Evolutionary conservation across 2,888 invertebrate species (phyloP).

Genomic region (Parascotia fuliginaria): DNA sequence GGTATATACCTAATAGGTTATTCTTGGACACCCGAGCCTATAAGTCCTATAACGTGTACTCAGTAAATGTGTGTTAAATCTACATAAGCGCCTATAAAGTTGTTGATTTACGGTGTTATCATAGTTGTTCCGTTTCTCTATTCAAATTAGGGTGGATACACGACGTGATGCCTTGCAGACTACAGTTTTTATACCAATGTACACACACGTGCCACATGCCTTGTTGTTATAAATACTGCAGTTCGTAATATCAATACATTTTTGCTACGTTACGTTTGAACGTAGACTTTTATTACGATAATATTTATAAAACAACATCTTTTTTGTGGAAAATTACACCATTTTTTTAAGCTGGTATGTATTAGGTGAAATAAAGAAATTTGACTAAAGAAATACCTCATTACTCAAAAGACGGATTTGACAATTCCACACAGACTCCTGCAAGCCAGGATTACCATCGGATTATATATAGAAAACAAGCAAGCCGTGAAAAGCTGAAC

Average conservation of each 20-base stretch:
- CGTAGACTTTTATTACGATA: background rate
- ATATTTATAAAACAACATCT: background rate
- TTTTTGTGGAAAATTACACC: slow-evolving; percentile 10
- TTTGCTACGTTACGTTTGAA: background rate
- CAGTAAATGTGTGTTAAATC: slow-evolving; percentile 40
- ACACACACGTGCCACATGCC: slow-evolving; percentile 15
- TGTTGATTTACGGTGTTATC: slow-evolving; percentile 51
- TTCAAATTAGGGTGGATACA: slow-evolving; percentile 37
- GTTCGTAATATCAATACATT: slow-evolving; percentile 1
- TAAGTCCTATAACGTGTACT: slow-evolving; percentile 17
- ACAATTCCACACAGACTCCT: too few relatives aligned
- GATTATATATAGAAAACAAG: too few relatives aligned
- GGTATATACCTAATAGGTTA: slow-evolving; percentile 8
- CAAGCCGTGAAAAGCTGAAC: too few relatives aligned
- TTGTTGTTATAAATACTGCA: slow-evolving; percentile 15
- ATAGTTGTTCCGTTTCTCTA: slow-evolving; percentile 39
- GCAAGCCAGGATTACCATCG: too few relatives aligned
- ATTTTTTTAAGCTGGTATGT: background rate
- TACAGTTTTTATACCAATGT: slow-evolving; percentile 24
- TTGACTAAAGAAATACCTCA: too few relatives aligned
- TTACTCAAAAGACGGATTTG: too few relatives aligned
- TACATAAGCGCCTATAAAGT: slow-evolving; percentile 44
- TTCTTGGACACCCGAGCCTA: slow-evolving; percentile 15
- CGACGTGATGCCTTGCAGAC: slow-evolving; percentile 23
- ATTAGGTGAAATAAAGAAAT: background rate